Base-by-base conservation (phyloP, 92 coral and sea anemone genomes). In the Zoanthus sansibaricus region DNA sequence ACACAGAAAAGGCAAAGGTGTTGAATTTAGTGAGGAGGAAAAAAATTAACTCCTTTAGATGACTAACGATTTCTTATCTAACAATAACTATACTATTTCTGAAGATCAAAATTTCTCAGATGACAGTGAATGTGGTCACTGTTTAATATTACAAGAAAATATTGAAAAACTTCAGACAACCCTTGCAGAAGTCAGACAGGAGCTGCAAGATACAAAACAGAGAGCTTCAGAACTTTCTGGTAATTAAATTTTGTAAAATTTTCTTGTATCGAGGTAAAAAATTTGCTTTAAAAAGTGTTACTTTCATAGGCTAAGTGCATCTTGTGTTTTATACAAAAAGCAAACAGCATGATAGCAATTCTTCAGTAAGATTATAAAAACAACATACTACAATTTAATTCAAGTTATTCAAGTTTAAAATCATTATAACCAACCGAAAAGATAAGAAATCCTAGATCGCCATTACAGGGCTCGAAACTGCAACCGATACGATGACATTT, bases 161-260 rank as follows among this genome's bases (percentile, higher is more conserved):
- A 58, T 13, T 14, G 15, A 58, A 58, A 58, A 12, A 12, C 66
- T 58, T 58, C 5, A 58, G 18, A 17, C 18, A 58, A 15, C 64
- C 64, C 64, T 56, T 56, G 64, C 64, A 56, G 64, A 56, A 56
- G 64, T 56, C 15, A 56, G 64, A 56, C 64, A 56, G 64, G 64
- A 56, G 64, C n/a, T 56, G 64, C 64, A 56, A 56, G 64, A 56
- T 56, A 56, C 64, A 56, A 56, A 56, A 56, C 64, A 56, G 64
- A 56, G 64, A 56, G 13, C 64, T 12, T 56, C 64, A 56, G 64
- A 56, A 56, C 64, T 56, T 56, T 56, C 64, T 56, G 64, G 64
- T 56, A 56, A 56, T 15, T 56, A 56, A 3, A 9, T 13, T 56
- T 11, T 8, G 16, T 56, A 9, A 56, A 15, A 56, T 10, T 3